Evolutionary conservation across 2,888 invertebrate genomes (phyloP).

Genomic region (Ceriagrion tenellum): DNA sequence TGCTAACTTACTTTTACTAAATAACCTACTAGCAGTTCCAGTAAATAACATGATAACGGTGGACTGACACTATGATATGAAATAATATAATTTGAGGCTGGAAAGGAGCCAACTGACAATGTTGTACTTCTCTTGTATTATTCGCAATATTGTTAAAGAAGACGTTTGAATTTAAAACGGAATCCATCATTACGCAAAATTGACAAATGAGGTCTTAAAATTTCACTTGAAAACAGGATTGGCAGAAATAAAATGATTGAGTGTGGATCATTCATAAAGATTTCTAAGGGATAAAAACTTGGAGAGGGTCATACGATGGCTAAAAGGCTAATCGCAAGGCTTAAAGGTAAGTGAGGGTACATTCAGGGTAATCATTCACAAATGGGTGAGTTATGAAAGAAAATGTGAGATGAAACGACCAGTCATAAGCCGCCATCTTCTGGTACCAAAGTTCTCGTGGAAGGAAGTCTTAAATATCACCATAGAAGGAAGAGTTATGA

Average conservation of each 20-base stretch:
- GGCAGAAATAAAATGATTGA: background rate
- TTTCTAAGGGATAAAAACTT: background rate
- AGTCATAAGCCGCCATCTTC: conserved; percentile 35
- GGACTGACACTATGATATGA: background rate
- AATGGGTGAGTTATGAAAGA: background rate
- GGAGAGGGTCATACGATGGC: background rate
- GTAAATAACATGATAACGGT: background rate
- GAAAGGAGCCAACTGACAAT: background rate
- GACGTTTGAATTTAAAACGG: background rate
- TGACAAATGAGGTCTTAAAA: background rate
- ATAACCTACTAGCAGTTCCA: background rate
- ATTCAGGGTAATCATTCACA: background rate
- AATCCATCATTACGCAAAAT: background rate
- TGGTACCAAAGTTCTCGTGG: conserved; percentile 35
- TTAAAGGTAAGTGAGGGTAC: too few relatives aligned
- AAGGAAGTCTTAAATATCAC: conserved; percentile 12
- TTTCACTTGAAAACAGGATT: background rate
- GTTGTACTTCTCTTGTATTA: background rate
- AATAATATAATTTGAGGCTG: background rate
- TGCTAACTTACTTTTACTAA: background rate
- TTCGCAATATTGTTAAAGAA: background rate
- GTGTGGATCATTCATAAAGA: background rate
- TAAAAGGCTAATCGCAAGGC: background rate
- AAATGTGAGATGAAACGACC: background rate
- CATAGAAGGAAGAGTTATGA: background rate